Base-by-base conservation (phyloP, 2,113 vertebrate species). In the Montifringilla adamsi region DNA sequence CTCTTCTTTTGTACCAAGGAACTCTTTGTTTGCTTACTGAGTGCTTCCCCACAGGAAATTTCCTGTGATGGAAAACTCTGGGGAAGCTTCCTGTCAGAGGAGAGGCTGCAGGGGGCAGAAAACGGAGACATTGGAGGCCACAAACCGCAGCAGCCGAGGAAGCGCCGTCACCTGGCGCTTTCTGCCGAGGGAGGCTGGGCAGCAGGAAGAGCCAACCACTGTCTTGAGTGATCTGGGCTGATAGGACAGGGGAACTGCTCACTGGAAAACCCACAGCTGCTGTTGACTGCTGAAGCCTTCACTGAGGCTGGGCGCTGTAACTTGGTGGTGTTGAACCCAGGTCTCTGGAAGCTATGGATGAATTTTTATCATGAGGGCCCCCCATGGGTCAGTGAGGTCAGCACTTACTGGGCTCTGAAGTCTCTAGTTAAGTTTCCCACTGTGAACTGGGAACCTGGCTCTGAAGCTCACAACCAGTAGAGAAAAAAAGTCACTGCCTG, bases 1-100 rank as follows among this genome's bases (percentile, higher is more conserved):
- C 75, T 85, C 94, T 96, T 59, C 69, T 59, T 75, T 68, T 85
- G 60, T 67, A 87, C 56, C 80, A 53, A 89, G 90, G 87, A 96
- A 81, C 93, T 94, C 92, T 97, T 97, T 97, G 92, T 97, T 97
- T 97, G 94, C 95, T 92, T 80, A 74, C 60, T 74, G 58, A 98
- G 95, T 89, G 84, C 96, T 98, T 98, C 98, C 97, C 97, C 96
- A 94, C 98, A 98, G 98, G 98, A 98, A 98, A 98, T 98, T 98
- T 98, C 98, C 98, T 97, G 95, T 95, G 95, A 94, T 94, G 97
- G 97, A 97, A 96, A 98, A 94, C 91, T 96, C 83, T 86, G 97
- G 96, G 97, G 97, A 98, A 98, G 96, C 97, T 98, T 98, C 98
- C 98, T 98, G 97, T 96, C 87, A 55, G 86, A 72, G 24, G 30